These are phyloP conservation scores for Noctuana brunneofusca DNA, from an alignment of 2,888 invertebrate genomes.

Conservation along the genomic window DNA sequence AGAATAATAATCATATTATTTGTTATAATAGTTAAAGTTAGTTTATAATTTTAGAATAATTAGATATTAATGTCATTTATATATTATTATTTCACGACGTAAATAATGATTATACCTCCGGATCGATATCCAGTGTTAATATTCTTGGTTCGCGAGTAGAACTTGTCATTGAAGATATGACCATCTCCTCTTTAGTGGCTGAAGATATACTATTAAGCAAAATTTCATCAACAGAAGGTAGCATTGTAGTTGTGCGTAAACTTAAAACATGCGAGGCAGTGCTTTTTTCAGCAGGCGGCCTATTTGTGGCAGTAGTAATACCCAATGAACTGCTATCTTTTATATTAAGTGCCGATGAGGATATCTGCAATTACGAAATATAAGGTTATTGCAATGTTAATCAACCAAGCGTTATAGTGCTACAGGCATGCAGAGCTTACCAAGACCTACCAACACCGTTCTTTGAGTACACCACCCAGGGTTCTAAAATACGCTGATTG, in stretches of 20 bases:
- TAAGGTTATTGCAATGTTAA: conserved; percentile 69
- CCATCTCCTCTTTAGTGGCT: conserved; percentile 84
- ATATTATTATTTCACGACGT: conserved; percentile 50
- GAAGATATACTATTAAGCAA: conserved; percentile 84
- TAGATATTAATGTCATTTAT: conserved; percentile 35
- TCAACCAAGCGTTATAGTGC: conserved; percentile 58
- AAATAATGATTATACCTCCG: conserved; percentile 81
- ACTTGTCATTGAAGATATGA: conserved; percentile 78
- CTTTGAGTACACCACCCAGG: conserved; percentile 48
- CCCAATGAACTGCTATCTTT: conserved; percentile 76
- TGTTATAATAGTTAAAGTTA: conserved; percentile 28
- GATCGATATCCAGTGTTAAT: conserved; percentile 84
- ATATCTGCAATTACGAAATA: conserved; percentile 80
- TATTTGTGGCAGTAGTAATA: conserved; percentile 74
- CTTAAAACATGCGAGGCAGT: conserved; percentile 82
- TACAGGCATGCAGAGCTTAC: conserved; percentile 66
- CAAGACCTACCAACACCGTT: conserved; percentile 48
- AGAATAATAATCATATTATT: conserved; percentile 4
- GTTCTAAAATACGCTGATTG: conserved; percentile 51
- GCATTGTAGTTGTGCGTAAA: conserved; percentile 82
- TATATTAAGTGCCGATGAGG: conserved; percentile 79
- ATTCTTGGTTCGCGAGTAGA: conserved; percentile 80
- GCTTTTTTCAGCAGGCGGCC: conserved; percentile 76
- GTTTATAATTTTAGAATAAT: conserved; percentile 34
- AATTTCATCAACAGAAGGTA: conserved; percentile 84